Conservation (phyloP, 1,140 invertebrate genomes). For the Drosophila ananassae region DNA sequence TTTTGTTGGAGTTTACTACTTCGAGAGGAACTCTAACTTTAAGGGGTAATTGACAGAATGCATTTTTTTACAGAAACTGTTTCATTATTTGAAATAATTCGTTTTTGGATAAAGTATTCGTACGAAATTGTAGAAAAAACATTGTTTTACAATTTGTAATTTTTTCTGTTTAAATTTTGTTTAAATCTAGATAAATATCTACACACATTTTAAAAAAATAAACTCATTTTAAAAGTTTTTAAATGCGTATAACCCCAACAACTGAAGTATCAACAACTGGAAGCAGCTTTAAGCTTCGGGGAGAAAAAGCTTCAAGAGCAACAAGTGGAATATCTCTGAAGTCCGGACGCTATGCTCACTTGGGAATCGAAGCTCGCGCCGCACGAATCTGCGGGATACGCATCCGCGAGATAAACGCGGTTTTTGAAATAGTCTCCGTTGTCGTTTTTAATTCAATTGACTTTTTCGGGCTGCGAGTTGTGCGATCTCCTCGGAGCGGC, state of each 20-base stretch:
- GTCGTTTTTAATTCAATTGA: conserved; percentile 65
- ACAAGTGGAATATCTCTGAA: conserved; percentile 29
- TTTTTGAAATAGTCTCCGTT: conserved; percentile 17
- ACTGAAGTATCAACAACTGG: neutral
- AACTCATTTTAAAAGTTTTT: no score
- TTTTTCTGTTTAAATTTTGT: no score
- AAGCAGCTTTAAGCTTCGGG: conserved; percentile 18
- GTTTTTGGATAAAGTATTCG: no score
- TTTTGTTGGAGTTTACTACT: neutral
- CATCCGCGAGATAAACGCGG: conserved; percentile 23
- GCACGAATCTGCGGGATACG: conserved; percentile 29
- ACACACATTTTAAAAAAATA: no score
- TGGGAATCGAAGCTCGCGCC: conserved; percentile 40
- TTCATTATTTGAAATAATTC: no score
- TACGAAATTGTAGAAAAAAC: no score
- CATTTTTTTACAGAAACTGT: no score
- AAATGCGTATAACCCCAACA: no score
- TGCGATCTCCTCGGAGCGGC: conserved; percentile 8
- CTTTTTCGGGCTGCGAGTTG: conserved; percentile 31
- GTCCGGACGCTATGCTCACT: conserved; percentile 38
- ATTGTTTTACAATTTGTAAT: no score
- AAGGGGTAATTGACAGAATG: no score
- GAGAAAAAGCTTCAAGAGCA: conserved; percentile 32
- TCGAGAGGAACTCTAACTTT: no score
- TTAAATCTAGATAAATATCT: no score